These are phyloP conservation scores for Stichopus chloronotus DNA, from an alignment of 35 echinoderm and acorn worm genomes.

Conservation along the genomic window DNA sequence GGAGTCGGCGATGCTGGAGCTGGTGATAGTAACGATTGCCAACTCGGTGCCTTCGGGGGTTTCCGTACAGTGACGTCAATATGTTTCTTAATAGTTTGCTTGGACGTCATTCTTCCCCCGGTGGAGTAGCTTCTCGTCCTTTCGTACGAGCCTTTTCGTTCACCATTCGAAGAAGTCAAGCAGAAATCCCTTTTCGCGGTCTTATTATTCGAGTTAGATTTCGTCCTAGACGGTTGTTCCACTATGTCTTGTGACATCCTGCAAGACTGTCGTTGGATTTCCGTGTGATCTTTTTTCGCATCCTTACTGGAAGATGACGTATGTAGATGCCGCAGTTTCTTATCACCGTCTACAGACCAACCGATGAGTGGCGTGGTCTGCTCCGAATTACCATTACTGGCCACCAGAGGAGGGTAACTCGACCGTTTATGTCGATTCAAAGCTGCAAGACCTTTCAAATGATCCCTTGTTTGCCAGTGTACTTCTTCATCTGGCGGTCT, in stretches of 20 bases:
- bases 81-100: neutral
- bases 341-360: neutral
- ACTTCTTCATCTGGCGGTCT: neutral
- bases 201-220: neutral
- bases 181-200: too few species aligned
- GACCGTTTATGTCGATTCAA: neutral
- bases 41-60: slow-evolving; percentile 23
- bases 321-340: neutral
- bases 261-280: neutral
- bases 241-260: neutral
- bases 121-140: slow-evolving; percentile 28
- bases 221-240: neutral
- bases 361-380: neutral
- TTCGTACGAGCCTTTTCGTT: neutral
- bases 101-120: neutral
- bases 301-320: neutral
- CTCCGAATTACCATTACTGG: too few species aligned
- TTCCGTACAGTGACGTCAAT: neutral
- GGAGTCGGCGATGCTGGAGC: neutral
- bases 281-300: neutral
- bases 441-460: neutral
- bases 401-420: slow-evolving; percentile 14
- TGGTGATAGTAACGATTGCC: slow-evolving; percentile 10
- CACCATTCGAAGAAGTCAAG: neutral
- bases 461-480: neutral